A percentile compares a stretch with the other conserved stretches of the same genome.
Evolutionary conservation across 1,140 invertebrate genomes (phyloP).

Genomic region (Ruditapes philippinarum): DNA sequence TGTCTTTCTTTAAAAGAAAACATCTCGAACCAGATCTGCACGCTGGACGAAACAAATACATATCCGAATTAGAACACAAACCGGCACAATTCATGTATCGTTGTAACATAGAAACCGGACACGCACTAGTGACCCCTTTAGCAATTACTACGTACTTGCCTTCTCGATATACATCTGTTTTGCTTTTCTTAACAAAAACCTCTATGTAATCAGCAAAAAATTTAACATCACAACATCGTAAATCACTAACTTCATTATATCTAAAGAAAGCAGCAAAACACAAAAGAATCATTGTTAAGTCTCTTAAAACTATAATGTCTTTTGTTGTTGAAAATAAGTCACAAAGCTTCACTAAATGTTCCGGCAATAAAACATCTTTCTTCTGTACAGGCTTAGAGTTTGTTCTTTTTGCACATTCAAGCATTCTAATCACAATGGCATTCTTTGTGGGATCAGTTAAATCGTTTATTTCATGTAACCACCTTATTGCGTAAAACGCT

Average conservation of each 20-base stretch:
- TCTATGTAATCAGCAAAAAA: not conserved
- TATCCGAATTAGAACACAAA: not conserved
- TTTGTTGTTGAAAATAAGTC: not conserved
- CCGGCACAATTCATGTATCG: constrained; percentile 1
- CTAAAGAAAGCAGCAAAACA: constrained; percentile 8
- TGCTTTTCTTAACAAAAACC: not conserved
- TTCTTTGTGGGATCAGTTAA: not conserved
- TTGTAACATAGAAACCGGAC: not conserved
- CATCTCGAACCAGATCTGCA: not conserved
- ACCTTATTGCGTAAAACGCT: not conserved
- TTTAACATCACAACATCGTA: not conserved
- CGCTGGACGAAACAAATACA: not conserved
- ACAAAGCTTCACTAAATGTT: not conserved
- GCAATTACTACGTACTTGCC: not conserved
- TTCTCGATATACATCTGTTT: constrained; percentile 7
- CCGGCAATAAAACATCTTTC: not conserved
- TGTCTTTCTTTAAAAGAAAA: constrained; percentile 4
- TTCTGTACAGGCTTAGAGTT: not conserved
- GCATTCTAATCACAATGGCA: not conserved
- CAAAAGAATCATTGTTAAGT: constrained; percentile 62
- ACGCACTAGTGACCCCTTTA: not conserved
- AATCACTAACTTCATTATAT: not conserved
- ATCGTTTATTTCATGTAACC: constrained; percentile 6
- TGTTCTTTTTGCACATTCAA: not conserved
- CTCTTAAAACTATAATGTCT: constrained; percentile 40